Base-by-base conservation (phyloP, 30 jellyfish, hydroid and myxozoan species). In the Phacellophora camtschatica region DNA sequence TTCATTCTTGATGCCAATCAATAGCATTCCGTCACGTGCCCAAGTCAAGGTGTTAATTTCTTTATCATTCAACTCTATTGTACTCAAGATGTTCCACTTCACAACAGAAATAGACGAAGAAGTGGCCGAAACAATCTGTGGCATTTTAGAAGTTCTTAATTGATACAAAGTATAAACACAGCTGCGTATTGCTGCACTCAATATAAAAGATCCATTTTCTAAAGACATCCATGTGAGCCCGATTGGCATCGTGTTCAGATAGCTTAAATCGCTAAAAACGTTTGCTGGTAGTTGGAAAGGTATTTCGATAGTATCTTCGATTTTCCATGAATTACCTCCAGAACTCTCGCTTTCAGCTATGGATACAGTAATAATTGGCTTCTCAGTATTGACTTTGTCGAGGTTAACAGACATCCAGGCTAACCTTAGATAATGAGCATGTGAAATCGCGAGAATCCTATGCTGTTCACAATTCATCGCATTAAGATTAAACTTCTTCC, bases 1-100 rank as follows among this genome's bases (percentile, higher is more conserved):
- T 54, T 94, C 99, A 70, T 86, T 94, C 70, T 87, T 96, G 63
- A 94, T 97, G 13, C 99, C 99, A 39, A 94, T 92, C 82, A 94
- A 70, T 43, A 94, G 83, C 86, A 87, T 53, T 18, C 99, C 99
- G 34, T 90, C 99, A 31, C 91, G 82, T 32, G 96, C 84, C 99
- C 99, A 94, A n/a, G 99, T 81, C 66, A 88, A 27, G 0, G 97
- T 54, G 54, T 87, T 94, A 84, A 87, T 82, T 27, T 74, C 54
- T 29, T 59, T 76, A 28, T 68, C 83, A n/a, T 78, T 82, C 62
- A 94, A 39, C 20, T 78, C 83, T 48, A 94, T 73, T 2, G 75
- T 51, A 48, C 76, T 79, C 75, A 94, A 71, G 4, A 84, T 37
- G n/a, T 49, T 77, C 99, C 99, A 94, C 19, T 68, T 20, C 24